A percentile compares a stretch with the other conserved stretches of the same genome.
phyloP scores from a whole-genome alignment of 2,888 invertebrate genomes.

The Agrotis ipsilon region DNA sequence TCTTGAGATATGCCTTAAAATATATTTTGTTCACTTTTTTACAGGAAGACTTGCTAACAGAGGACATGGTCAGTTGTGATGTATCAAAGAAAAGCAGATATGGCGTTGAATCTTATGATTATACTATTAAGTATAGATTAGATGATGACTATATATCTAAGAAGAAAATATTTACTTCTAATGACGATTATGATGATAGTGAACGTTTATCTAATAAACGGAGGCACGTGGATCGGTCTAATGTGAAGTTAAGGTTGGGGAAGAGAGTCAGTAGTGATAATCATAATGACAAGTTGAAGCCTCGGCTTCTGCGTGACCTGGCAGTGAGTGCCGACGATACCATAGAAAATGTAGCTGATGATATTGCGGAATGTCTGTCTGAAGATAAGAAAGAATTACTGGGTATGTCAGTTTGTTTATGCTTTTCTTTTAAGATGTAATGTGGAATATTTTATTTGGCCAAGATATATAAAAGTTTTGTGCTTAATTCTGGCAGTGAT shows the following conservation, averaged over 20 bases:
- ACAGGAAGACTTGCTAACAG: slow-evolving; percentile 95
- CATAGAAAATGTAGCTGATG: slow-evolving; percentile 92
- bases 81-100: slow-evolving; percentile 93
- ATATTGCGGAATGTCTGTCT: slow-evolving; percentile 94
- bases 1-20: neutral
- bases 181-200: slow-evolving; percentile 67
- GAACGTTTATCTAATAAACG: slow-evolving; percentile 89
- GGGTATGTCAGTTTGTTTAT: slow-evolving; percentile 81
- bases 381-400: slow-evolving; percentile 94
- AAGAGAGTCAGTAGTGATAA: slow-evolving; percentile 86
- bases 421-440: neutral
- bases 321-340: slow-evolving; percentile 86
- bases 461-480: neutral
- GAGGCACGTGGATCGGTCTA: slow-evolving; percentile 90
- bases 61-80: slow-evolving; percentile 95
- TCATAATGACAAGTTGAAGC: slow-evolving; percentile 88
- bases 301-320: slow-evolving; percentile 92
- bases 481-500: too few relatives aligned
- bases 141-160: slow-evolving; percentile 87
- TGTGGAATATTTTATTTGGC: neutral
- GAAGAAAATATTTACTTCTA: slow-evolving; percentile 79
- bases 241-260: slow-evolving; percentile 90
- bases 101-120: slow-evolving; percentile 95
- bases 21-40: slow-evolving; percentile 62
- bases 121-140: slow-evolving; percentile 92